Conservation (phyloP, 2,888 invertebrate genomes). For the Venustoraphidia nigricollis region DNA sequence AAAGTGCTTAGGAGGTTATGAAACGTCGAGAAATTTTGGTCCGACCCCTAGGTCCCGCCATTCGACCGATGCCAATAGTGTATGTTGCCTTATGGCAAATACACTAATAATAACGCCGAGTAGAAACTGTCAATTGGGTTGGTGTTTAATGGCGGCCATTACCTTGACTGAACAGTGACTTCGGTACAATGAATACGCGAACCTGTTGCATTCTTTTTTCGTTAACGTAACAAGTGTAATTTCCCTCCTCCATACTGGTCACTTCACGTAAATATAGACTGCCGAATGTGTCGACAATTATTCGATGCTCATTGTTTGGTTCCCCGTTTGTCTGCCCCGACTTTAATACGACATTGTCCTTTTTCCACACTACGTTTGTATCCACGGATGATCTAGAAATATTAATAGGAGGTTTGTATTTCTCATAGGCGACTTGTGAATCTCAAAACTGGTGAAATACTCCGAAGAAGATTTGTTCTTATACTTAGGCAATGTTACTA, state of each 20-base stretch:
- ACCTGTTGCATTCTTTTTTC: slow-evolving; percentile 37
- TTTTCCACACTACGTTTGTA: slow-evolving; percentile 37
- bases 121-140: no score
- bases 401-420: background rate
- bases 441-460: no score
- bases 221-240: slow-evolving; percentile 51
- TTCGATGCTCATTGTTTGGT: slow-evolving; percentile 27
- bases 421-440: no score
- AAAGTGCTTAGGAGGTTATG: no score
- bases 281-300: slow-evolving; percentile 38
- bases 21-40: no score
- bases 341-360: slow-evolving; percentile 30
- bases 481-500: no score
- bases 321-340: slow-evolving; percentile 21
- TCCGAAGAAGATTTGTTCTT: no score
- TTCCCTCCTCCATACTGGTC: slow-evolving; percentile 45
- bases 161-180: slow-evolving; percentile 36
- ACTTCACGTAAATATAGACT: slow-evolving; percentile 41
- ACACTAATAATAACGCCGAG: no score
- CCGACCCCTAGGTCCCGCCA: no score
- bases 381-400: slow-evolving; percentile 26
- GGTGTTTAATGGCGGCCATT: slow-evolving; percentile 2
- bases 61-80: no score
- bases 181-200: slow-evolving; percentile 32
- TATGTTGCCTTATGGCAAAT: no score